These are phyloP conservation scores for Torymus texanus DNA, from an alignment of 2,888 invertebrate species.

Conservation along the genomic window DNA sequence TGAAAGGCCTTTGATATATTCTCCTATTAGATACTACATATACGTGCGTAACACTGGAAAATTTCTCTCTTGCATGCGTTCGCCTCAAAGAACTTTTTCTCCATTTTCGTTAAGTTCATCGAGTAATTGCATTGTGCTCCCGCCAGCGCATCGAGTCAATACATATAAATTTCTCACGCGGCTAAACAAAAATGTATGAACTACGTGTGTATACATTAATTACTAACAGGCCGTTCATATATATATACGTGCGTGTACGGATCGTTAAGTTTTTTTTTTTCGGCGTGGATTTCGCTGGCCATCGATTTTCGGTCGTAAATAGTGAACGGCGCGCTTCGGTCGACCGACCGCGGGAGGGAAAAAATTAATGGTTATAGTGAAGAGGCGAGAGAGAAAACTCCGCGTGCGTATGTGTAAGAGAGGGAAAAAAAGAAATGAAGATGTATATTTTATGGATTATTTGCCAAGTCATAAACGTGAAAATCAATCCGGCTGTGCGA, in stretches of 20 bases:
- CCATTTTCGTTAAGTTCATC: conserved; percentile 24
- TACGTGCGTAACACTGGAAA: conserved; percentile 12
- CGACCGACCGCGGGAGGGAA: not conserved
- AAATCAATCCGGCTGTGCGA: conserved; percentile 39
- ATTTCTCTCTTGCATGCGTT: conserved; percentile 12
- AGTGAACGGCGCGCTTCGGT: not conserved
- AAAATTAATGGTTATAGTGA: conserved; percentile 25
- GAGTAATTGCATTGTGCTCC: conserved; percentile 16
- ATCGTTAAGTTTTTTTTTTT: conserved; percentile 20
- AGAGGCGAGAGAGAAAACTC: not conserved
- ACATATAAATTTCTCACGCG: not conserved
- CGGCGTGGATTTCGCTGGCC: not conserved
- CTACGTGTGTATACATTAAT: not conserved
- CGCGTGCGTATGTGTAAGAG: not conserved
- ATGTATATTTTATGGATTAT: conserved; percentile 54
- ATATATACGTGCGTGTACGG: not conserved
- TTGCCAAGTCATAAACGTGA: conserved; percentile 54
- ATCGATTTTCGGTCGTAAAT: conserved; percentile 16
- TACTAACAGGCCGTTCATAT: too few relatives aligned
- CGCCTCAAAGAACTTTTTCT: conserved; percentile 17
- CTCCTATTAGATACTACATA: conserved; percentile 31
- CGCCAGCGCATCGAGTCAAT: not conserved
- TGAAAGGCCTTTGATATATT: conserved; percentile 49
- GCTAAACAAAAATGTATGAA: too few relatives aligned
- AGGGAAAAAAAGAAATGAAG: conserved; percentile 19